Base-by-base conservation (phyloP, 2,888 invertebrate species). In the Andrena trimmerana region DNA sequence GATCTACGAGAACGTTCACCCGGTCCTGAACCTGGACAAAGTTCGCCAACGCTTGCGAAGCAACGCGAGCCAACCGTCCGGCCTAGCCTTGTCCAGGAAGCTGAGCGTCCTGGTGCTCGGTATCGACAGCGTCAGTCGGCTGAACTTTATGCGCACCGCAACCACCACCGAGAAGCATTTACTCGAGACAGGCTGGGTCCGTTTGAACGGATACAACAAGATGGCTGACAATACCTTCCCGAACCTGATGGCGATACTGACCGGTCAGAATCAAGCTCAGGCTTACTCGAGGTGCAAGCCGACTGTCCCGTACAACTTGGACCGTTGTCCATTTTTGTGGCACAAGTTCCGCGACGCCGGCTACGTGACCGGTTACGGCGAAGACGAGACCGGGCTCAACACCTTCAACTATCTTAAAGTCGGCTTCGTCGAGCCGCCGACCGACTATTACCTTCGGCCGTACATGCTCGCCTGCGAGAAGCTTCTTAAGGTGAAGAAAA, bases 141-240 rank as follows among this genome's bases (percentile, higher is more conserved):
- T 97, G 59, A 97, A 98, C 92, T 95, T 97, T 75, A 95, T 96
- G 27, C 95, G 97, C 69, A 96, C 97, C 8, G 96, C 98, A 96
- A 96, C 97, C 0, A 95, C 95, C 90, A 98, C 98, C 0, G 95
- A 95, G 1, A 94, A 95, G 20, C 96, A 96, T 92, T 94, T 98
- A 50, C 94, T 96, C 63, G 95, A 96, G 27, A 96, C 96, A 76
- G 96, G 95, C 77, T 97, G 97, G 95, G 94, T 97, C 60, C 96
- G 96, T 81, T 95, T 97, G 92, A 95, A 96, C 86, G 98, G 97
- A 0, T 98, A 97, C 93, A 95, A 95, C 86, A 96, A 97, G 96
- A 96, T 97, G 82, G 98, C 96, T 7, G 98, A 98, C 91, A 98
- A 98, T 90, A 98, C 98, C 0, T 98, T 97, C 91, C 98, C 98